Evolutionary conservation across 2,888 invertebrate species (phyloP), one percentile per base, ranked within the genome.

Genomic region (Erynnis tages): DNA sequence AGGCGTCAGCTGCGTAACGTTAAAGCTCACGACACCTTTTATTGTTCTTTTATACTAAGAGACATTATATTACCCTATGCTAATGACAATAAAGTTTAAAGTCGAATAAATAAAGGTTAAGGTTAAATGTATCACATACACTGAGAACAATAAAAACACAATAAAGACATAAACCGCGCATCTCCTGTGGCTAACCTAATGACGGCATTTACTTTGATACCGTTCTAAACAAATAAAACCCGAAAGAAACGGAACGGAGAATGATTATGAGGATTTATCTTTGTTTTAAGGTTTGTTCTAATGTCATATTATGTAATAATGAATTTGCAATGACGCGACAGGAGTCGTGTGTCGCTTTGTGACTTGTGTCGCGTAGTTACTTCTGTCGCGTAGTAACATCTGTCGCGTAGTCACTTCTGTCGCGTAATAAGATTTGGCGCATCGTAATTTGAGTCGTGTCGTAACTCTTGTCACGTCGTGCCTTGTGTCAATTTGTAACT

Each of bases 181-280:
- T 79, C 84, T 82, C 86, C 82, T 87, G 88, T 57, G 88, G 87
- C 84, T 85, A 67, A 81, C 83, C 85, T 86, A 83, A 87, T 88
- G 78, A 78, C 68, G 66, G 66, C 73, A 72, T 80, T 82, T 75
- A 76, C 70, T 77, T 66, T 66, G 65, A 68, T 65, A 61, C 65
- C 58, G 65, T 66, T 76, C 66, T 82, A 85, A 86, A 84, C 82
- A 86, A 87, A 86, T 85, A 86, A 82, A 85, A 76, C 58, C 27
- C 50, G 21, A 34, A 41, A 53, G 48, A 54, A 56, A 53, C 30
- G 53, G 45, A 49, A 49, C 43, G 47, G 45, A 8, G 45, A 23
- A 11, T 19, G 21, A 21, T 45, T 4, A 35, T 5, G 35, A 3
- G 17, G 10, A 19, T 35, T 10, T 19, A 10, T 35, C n/a, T n/a